These are phyloP conservation scores for Ophraella communa DNA, from an alignment of 2,888 invertebrate species.

Conservation along the genomic window DNA sequence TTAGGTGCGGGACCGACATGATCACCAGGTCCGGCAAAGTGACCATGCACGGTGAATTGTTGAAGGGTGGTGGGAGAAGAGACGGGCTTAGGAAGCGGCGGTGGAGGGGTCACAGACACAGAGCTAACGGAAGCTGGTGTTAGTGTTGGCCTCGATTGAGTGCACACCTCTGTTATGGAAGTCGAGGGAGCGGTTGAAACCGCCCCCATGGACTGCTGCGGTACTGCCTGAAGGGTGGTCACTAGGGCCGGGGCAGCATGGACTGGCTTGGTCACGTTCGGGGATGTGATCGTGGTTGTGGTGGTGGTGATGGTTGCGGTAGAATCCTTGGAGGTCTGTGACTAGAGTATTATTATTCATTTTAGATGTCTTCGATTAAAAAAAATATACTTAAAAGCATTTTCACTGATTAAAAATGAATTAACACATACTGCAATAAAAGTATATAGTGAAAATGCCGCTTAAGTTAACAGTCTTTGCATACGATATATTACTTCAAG, in stretches of 20 bases:
- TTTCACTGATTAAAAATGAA: background rate
- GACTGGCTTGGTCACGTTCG: conserved; percentile 51
- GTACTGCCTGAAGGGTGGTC: conserved; percentile 40
- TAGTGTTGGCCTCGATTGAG: conserved; percentile 54
- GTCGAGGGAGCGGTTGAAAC: conserved; percentile 52
- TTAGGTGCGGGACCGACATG: conserved; percentile 71
- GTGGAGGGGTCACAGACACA: conserved; percentile 50
- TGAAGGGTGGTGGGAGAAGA: conserved; percentile 55
- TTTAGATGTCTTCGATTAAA: conserved; percentile 30
- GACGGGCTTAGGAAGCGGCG: conserved; percentile 47
- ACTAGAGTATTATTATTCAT: conserved; percentile 50
- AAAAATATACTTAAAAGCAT: background rate
- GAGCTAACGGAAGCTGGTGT: conserved; percentile 56
- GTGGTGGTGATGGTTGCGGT: conserved; percentile 52
- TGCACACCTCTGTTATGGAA: conserved; percentile 60
- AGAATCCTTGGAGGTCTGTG: conserved; percentile 67
- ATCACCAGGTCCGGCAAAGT: conserved; percentile 60
- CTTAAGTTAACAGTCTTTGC: too few relatives aligned
- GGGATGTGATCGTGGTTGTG: conserved; percentile 54
- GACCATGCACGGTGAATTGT: conserved; percentile 60
- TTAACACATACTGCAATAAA: background rate
- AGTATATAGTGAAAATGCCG: background rate
- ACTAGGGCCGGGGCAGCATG: conserved; percentile 43
- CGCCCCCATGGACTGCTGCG: conserved; percentile 41
- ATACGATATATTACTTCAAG: too few relatives aligned